These are phyloP conservation scores for Galbula dea DNA, from an alignment of 2,113 vertebrate species.

Conservation along the genomic window DNA sequence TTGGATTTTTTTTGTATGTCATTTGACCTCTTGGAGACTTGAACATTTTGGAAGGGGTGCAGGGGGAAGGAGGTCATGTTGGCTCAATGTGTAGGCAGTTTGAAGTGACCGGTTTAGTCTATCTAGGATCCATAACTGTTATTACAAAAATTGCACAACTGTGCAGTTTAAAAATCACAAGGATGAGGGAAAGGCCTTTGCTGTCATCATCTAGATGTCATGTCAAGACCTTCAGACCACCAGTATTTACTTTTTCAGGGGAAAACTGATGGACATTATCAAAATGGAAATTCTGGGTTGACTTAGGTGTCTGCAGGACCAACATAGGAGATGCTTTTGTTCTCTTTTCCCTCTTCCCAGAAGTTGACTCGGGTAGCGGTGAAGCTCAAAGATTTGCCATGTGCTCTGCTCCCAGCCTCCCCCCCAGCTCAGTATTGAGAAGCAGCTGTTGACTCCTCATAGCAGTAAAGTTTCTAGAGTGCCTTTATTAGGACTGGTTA, in stretches of 20 bases:
- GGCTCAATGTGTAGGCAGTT: not conserved
- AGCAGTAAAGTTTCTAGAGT: not conserved
- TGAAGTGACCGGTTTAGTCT: not conserved
- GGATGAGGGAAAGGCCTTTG: not conserved
- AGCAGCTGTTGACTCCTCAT: not conserved
- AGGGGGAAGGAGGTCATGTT: not conserved
- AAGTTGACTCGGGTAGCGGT: not conserved
- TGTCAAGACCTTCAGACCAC: not conserved
- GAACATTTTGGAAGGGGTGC: not conserved
- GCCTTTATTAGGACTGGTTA: not conserved
- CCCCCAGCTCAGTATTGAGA: not conserved
- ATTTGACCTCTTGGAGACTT: not conserved
- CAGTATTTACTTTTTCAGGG: not conserved
- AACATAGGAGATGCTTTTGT: not conserved
- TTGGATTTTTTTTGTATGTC: not conserved
- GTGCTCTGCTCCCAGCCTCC: no score
- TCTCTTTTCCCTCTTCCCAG: not conserved
- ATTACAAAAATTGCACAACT: no score
- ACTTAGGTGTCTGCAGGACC: not conserved
- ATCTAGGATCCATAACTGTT: not conserved
- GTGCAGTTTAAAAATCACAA: not conserved
- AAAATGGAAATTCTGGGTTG: not conserved
- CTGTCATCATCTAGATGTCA: not conserved
- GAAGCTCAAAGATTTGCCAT: not conserved
- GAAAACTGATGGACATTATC: not conserved